Base-by-base conservation (phyloP, 2,113 vertebrate genomes). In the Sinocyclocheilus grahami region DNA sequence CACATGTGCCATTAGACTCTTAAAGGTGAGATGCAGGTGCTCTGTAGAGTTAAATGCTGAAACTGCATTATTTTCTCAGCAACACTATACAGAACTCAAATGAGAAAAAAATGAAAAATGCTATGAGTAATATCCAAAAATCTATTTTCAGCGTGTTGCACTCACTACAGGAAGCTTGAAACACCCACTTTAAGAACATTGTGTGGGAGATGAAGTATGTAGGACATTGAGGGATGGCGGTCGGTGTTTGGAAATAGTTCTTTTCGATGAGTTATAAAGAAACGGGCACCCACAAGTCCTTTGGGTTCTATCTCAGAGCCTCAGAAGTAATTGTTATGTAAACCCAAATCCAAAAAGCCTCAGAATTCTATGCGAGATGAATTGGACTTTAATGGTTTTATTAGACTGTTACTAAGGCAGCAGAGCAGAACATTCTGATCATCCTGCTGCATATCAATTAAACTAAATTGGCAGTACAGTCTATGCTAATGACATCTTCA, bases 181-280 rank as follows among this genome's bases (percentile, higher is more conserved):
- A 86, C 80, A 86, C 88, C 86, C 76, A 87, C 86, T 55, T 84
- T 53, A 60, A 62, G 51, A 58, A 33, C 67, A 39, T 82, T 27
- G 76, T 84, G 88, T 89, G 83, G 88, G 88, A 84, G 86, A 63
- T 79, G 13, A 76, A 89, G 88, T 85, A 84, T 89, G 65, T 83
- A 83, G 86, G 76, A 53, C 80, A 83, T 24, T 60, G 75, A 80
- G 62, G 87, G 86, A 87, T 81, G 82, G 14, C 9, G 76, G 12
- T 72, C 53, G 14, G 58, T 85, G 83, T 79, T 76, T 87, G 76
- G 74, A 85, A 89, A 86, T 87, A 74, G 86, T 86, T 89, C 24
- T 78, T 55, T 78, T 86, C 75, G 65, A 60, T 86, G 84, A 84
- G 84, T 87, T 82, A 87, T 87, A 48, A 84, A 89, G 80, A 53